Conservation (phyloP, 2,888 invertebrate species). For the Lypha dubia region DNA sequence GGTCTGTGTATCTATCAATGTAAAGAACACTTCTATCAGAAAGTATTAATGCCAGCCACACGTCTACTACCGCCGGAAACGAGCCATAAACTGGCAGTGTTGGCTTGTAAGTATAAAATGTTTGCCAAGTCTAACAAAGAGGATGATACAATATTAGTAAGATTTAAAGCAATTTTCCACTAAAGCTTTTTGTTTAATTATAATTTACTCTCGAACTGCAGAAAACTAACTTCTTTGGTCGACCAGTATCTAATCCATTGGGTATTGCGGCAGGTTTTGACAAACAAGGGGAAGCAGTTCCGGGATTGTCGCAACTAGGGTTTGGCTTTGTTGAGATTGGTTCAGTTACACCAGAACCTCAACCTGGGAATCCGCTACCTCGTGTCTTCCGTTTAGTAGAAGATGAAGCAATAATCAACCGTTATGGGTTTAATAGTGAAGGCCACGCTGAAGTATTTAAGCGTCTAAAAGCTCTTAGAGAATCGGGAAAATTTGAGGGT, state of each 20-base stretch:
- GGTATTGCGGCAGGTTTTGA: conserved; percentile 99
- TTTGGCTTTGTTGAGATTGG: conserved; percentile 99
- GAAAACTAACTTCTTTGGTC: conserved; percentile 89
- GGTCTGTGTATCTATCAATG: conserved; percentile 74
- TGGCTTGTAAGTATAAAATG: conserved; percentile 90
- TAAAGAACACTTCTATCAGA: conserved; percentile 74
- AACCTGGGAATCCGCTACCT: conserved; percentile 96
- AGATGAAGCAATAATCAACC: conserved; percentile 95
- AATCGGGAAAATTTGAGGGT: conserved; percentile 85
- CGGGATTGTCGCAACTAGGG: conserved; percentile 91
- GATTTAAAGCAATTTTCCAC: background rate
- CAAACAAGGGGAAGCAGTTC: conserved; percentile 96
- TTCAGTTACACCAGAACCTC: conserved; percentile 96
- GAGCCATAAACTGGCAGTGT: conserved; percentile 91
- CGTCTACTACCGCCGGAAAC: conserved; percentile 89
- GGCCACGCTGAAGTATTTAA: conserved; percentile 91
- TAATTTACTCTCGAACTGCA: conserved; percentile 77
- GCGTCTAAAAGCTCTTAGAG: conserved; percentile 86
- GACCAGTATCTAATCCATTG: conserved; percentile 92
- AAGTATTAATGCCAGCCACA: conserved; percentile 77
- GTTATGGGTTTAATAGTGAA: conserved; percentile 98
- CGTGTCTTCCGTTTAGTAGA: conserved; percentile 94
- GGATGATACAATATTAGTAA: conserved; percentile 88
- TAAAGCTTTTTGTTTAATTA: background rate
- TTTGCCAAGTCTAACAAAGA: conserved; percentile 81